A percentile compares a stretch with the other conserved stretches of the same genome.
Conservation (phyloP, 2,888 invertebrate species). For the Cosmia trapezina region DNA sequence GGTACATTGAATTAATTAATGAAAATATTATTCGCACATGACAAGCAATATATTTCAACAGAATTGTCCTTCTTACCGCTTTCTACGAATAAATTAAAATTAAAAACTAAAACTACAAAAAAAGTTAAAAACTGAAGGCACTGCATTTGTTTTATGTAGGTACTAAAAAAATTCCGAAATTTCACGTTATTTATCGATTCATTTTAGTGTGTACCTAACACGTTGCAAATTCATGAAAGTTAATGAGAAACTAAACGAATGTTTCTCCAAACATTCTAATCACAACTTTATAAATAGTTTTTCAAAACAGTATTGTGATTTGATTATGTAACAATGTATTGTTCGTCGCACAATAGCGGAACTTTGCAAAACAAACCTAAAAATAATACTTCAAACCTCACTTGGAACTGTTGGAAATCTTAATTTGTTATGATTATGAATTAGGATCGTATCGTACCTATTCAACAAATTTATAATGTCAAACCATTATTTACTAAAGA, state of each 20-base stretch:
- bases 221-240: constrained; percentile 42
- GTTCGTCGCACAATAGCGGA: constrained; percentile 66
- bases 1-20: no score
- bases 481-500: no score
- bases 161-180: not conserved
- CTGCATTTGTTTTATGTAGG: constrained; percentile 47
- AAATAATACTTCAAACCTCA: constrained; percentile 11
- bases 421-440: no score
- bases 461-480: no score
- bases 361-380: constrained; percentile 54
- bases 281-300: constrained; percentile 40
- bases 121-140: constrained; percentile 62
- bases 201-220: constrained; percentile 22
- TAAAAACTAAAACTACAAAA: constrained; percentile 56
- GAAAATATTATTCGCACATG: not conserved
- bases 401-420: not conserved
- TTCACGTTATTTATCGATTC: constrained; percentile 39
- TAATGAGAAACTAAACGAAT: constrained; percentile 54
- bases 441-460: no score
- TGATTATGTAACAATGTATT: constrained; percentile 66
- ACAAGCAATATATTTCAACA: not conserved
- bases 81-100: constrained; percentile 59
- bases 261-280: constrained; percentile 30
- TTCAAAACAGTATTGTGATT: constrained; percentile 61
- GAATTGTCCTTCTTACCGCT: constrained; percentile 70